These are phyloP conservation scores for Adineta ricciae DNA, from an alignment of 2,888 invertebrate genomes.

Conservation along the genomic window DNA sequence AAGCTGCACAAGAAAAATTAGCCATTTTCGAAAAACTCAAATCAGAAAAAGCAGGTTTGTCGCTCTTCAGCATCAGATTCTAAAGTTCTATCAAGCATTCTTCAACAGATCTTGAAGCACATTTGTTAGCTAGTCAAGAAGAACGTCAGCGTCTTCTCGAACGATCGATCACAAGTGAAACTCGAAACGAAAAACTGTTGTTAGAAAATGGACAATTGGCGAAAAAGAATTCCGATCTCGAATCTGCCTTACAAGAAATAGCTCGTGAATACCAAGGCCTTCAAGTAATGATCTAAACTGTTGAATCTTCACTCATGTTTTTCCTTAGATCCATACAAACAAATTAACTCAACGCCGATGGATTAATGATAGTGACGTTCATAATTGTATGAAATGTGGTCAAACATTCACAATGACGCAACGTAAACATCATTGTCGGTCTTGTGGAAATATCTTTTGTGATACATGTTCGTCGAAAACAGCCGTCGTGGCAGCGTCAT, in stretches of 20 bases:
- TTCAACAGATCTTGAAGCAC: background rate
- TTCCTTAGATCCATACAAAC: conserved; percentile 53
- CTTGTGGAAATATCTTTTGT: conserved; percentile 57
- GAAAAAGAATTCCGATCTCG: conserved; percentile 54
- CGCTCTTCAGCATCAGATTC: conserved; percentile 34
- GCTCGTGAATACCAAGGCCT: conserved; percentile 57
- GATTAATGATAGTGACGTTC: conserved; percentile 55
- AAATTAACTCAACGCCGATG: conserved; percentile 55
- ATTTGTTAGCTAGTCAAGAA: conserved; percentile 49
- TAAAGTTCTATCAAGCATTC: background rate
- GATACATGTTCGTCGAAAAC: conserved; percentile 54
- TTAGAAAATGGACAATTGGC: conserved; percentile 51
- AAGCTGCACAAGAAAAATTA: conserved; percentile 41
- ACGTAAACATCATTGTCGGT: conserved; percentile 55
- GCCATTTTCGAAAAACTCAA: conserved; percentile 41
- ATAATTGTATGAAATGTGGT: conserved; percentile 52
- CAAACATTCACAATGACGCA: conserved; percentile 54
- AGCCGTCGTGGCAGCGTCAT: conserved; percentile 50
- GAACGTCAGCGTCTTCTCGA: conserved; percentile 53
- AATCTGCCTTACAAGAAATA: conserved; percentile 56
- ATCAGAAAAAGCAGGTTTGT: conserved; percentile 34
- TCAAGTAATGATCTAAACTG: conserved; percentile 46
- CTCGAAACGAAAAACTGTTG: conserved; percentile 52
- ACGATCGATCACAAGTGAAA: conserved; percentile 52
- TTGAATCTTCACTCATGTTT: background rate